Base-by-base conservation (phyloP, 2,888 invertebrate genomes). In the Epistrophella euchroma region DNA sequence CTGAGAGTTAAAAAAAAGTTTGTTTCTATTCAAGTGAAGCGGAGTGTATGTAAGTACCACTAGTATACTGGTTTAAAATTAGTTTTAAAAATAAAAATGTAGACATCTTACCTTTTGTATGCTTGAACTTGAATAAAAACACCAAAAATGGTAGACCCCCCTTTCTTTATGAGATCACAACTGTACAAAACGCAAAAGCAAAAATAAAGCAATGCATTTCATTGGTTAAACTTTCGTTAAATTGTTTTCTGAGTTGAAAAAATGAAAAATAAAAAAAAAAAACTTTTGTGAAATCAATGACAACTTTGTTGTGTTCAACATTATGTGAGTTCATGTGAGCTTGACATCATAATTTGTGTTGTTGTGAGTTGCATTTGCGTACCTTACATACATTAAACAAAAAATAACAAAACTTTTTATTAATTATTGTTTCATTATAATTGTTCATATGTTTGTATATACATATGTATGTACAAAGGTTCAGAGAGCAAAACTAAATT, bases 291-390 rank as follows among this genome's bases (percentile, higher is more conserved):
- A 79, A 79, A 75, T 72, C 55, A 74, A 47, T 60, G 55, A 68
- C 71, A 60, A 37, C 35, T 45, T 66, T 17, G 32, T 25, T 56
- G 15, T 50, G 60, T 28, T 64, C 0, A 45, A 6, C 10, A 43
- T 64, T 45, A 66, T 32, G 32, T 17, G 70, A 66, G 79, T 84
- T 84, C 80, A 84, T 43, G 66, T 75, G 45, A 22, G 58, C 64
- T 75, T 84, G 84, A 84, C 84, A 79, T 84, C 74, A 79, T 17
- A 19, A 17, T 50, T 74, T n/a, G n/a, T n/a, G n/a, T n/a, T n/a
- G n/a, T 78, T 74, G 56, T 10, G 58, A 37, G 58, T 58, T 75
- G 37, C 84, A 80, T 75, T 75, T 84, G 75, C 75, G 84, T 84
- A 84, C 35, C 70, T 17, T 0, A 50, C 47, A 2, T 11, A 52